Conservation (phyloP, 2,888 invertebrate genomes). For the Mythimna vitellina region DNA sequence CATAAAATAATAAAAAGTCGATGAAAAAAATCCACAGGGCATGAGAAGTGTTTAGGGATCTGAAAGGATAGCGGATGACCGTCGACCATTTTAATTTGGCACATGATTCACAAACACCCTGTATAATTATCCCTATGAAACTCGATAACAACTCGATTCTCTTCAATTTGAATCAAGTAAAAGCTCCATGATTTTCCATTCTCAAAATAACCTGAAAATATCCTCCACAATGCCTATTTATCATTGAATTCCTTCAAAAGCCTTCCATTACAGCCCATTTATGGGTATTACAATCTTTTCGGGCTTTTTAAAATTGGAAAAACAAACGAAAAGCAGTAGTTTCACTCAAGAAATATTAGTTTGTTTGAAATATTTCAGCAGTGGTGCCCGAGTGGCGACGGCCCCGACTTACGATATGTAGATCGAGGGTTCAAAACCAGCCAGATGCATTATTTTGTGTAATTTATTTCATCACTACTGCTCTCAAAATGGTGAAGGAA, state of each 20-base stretch:
- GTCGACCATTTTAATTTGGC: too few species aligned
- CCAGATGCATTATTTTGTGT: too few species aligned
- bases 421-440: too few species aligned
- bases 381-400: too few species aligned
- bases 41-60: too few species aligned
- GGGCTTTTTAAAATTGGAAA: constrained; percentile 18
- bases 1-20: too few species aligned
- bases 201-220: constrained; percentile 23
- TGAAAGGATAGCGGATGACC: too few species aligned
- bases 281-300: constrained; percentile 40
- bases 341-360: not conserved
- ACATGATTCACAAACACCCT: too few species aligned
- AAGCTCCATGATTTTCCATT: constrained; percentile 28
- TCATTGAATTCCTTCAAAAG: constrained; percentile 44
- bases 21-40: too few species aligned
- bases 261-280: constrained; percentile 55
- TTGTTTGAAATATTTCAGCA: not conserved
- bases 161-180: constrained; percentile 25
- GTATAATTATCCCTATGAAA: not conserved
- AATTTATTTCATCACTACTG: too few species aligned
- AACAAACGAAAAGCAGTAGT: constrained; percentile 17
- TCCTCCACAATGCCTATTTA: constrained; percentile 49
- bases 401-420: too few species aligned
- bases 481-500: too few species aligned
- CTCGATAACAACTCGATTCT: constrained; percentile 11